phyloP scores from a whole-genome alignment of 1,140 invertebrate genomes.

The Brachionus koreanus region DNA sequence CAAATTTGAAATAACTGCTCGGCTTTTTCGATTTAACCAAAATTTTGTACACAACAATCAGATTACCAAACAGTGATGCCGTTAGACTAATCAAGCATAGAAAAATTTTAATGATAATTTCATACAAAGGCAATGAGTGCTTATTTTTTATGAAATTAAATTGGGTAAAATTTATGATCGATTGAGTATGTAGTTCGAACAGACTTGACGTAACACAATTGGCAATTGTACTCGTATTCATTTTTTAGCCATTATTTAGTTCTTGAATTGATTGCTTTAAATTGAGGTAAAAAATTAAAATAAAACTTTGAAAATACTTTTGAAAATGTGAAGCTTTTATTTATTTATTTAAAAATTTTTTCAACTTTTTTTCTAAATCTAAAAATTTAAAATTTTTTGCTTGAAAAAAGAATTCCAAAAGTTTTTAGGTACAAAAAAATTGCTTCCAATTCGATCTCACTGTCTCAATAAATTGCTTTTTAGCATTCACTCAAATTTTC shows the following conservation, averaged over 20 bases:
- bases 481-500: no score
- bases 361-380: no score
- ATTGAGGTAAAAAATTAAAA: no score
- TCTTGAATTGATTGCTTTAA: no score
- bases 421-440: no score
- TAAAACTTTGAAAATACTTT: no score
- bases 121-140: background rate
- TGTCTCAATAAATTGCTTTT: no score
- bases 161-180: slow-evolving; percentile 1
- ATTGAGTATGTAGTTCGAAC: slow-evolving; percentile 22
- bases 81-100: background rate
- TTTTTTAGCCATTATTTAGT: background rate
- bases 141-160: slow-evolving; percentile 10
- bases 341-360: no score
- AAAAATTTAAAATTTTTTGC: no score
- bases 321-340: no score
- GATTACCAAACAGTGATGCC: slow-evolving; percentile 19
- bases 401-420: no score
- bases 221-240: background rate
- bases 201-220: slow-evolving; percentile 1
- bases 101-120: background rate
- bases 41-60: background rate
- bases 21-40: background rate
- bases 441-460: no score
- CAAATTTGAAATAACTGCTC: background rate